phyloP scores from a whole-genome alignment of 2,888 invertebrate genomes.

The Ditula angustiorana region DNA sequence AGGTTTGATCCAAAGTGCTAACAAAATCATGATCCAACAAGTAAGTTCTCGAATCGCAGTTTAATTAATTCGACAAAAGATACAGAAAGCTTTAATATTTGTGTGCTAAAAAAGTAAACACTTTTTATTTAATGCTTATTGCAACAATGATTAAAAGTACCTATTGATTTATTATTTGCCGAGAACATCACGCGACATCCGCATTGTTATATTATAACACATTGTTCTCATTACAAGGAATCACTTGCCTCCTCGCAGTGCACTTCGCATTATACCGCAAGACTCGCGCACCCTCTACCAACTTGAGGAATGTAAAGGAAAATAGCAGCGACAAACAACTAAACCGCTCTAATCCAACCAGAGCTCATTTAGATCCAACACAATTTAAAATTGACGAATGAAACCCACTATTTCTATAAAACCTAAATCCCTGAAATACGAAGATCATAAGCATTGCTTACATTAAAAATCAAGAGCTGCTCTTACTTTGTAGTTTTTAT shows the following conservation, averaged over 20 bases:
- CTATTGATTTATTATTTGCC: conserved; percentile 41
- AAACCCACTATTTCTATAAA: background rate
- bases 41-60: too few species aligned
- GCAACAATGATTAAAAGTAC: conserved; percentile 36
- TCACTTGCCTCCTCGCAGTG: conserved; percentile 61
- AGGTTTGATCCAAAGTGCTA: too few species aligned
- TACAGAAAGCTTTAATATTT: too few species aligned
- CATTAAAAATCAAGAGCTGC: conserved; percentile 22
- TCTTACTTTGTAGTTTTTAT: conserved; percentile 29
- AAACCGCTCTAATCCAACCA: background rate
- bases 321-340: conserved; percentile 23
- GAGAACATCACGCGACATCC: conserved; percentile 48
- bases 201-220: conserved; percentile 59
- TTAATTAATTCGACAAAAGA: too few species aligned
- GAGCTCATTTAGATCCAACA: background rate
- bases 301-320: conserved; percentile 59
- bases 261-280: conserved; percentile 49
- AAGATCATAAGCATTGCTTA: conserved; percentile 10
- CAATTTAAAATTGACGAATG: background rate
- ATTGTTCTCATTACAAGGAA: conserved; percentile 70
- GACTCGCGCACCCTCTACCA: conserved; percentile 55
- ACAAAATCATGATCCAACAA: too few species aligned
- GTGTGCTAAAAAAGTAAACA: too few species aligned
- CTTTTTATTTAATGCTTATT: too few species aligned
- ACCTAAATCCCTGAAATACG: background rate